These are phyloP conservation scores for Halocynthia aurantium DNA, from an alignment of 23 tunicate genomes.

Conservation along the genomic window DNA sequence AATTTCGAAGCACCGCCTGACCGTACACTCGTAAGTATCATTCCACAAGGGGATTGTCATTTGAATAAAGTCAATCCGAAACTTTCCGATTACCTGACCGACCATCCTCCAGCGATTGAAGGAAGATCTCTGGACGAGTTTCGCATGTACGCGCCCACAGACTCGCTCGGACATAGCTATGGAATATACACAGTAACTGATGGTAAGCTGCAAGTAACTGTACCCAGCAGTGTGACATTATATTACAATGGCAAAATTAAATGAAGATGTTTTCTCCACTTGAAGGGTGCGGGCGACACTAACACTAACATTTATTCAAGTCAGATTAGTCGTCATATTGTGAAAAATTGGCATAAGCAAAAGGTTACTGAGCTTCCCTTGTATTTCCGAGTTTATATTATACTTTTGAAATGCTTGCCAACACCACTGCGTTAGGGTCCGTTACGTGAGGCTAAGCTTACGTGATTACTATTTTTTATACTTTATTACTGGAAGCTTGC, in stretches of 20 bases:
- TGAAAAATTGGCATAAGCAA: no score
- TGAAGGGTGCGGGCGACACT: no score
- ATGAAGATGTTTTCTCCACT: no score
- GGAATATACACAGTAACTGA: conserved; percentile 54
- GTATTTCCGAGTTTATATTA: no score
- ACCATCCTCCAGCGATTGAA: conserved; percentile 4
- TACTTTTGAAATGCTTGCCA: no score
- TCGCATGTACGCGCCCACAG: conserved; percentile 59
- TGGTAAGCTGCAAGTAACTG: not conserved
- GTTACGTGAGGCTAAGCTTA: no score
- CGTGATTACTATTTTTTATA: no score
- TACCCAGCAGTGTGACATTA: not conserved
- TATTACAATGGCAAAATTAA: not conserved
- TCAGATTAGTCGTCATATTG: no score
- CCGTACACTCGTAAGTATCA: conserved; percentile 2
- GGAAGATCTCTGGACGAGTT: conserved; percentile 1
- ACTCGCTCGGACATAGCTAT: conserved; percentile 60
- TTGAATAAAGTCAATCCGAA: not conserved
- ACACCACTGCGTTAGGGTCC: no score
- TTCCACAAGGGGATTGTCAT: conserved; percentile 5
- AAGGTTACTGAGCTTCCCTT: no score
- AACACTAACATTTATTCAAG: no score
- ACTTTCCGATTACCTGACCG: conserved; percentile 5
- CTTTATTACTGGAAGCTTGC: no score
- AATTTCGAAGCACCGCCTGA: conserved; percentile 7